Base-by-base conservation (phyloP, 1,140 invertebrate species). In the Sycobia sp. region DNA sequence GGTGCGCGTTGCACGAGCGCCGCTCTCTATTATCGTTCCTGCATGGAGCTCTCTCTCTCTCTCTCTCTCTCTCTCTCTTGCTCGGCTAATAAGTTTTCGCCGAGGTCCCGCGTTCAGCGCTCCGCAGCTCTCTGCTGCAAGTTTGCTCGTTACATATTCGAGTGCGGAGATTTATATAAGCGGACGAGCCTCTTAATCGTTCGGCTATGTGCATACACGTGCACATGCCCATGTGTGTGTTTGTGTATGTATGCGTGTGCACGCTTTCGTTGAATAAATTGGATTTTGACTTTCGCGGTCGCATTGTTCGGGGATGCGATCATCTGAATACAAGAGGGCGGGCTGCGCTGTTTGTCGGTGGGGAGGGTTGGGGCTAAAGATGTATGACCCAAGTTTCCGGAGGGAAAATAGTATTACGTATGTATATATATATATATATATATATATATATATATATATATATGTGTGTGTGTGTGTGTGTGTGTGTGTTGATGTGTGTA, bases 81-180 rank as follows among this genome's bases (percentile, higher is more conserved):
- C n/a, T n/a, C n/a, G 54, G 54, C 41, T 56, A 57, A 57, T 57
- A 57, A 57, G 41, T 47, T 47, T 23, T 57, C 27, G 34, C 5
- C 29, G 29, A 11, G 5, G 29, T 11, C 32, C 9, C n/a, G n/a
- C n/a, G n/a, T n/a, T n/a, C n/a, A n/a, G n/a, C n/a, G n/a, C n/a
- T n/a, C n/a, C n/a, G n/a, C n/a, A n/a, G n/a, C n/a, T n/a, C n/a
- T n/a, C n/a, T n/a, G n/a, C n/a, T 13, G 4, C 25, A 47, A 57
- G 55, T 57, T 46, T 57, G 23, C 55, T 57, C 23, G 43, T 57
- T 57, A 57, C n/a, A 29, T 38, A 22, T 9, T 18, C 38, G 41
- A n/a, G n/a, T n/a, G n/a, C 8, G 18, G 39, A 47, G 55, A 57
- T 57, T 57, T 57, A 57, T 56, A 18, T 14, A 11, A 7, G 39